Evolutionary conservation across 2,888 invertebrate genomes (phyloP), one percentile per base, ranked within the genome.

Genomic region (Kuschelorhynchus macadamiae): DNA sequence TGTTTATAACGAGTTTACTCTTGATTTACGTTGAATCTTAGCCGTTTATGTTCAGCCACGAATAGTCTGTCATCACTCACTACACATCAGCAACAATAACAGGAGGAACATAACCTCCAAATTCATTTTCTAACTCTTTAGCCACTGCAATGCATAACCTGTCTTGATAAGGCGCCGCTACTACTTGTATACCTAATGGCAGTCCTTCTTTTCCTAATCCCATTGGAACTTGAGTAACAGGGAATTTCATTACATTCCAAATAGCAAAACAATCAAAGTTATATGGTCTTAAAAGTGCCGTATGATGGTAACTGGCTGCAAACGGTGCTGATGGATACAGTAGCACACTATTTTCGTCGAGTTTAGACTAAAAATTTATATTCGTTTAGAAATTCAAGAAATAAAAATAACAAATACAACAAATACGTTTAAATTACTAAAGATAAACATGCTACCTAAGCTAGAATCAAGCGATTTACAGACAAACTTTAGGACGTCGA

Each of bases 231-330:
- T 95, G 94, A 0, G 93, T 95, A 0, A 88, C 90, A 0, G 97
- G 97, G 49, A 96, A 85, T 47, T 91, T 90, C 16, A 97, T 83
- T 8, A 91, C 92, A 84, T 96, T 97, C 83, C 96, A 92, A 57
- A 97, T 85, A 16, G 90, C 91, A 84, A 93, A 95, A 83, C 95
- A 95, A 49, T 89, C 88, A 81, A 95, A 95, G 85, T 96, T 95
- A 83, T 88, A 92, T 0, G 94, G 91, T 56, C 92, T 89, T 8
- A 94, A 81, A 71, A 92, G 87, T 16, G 92, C 87, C 60, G 92
- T 89, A 81, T 92, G 91, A 85, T 97, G 96, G 81, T 92, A 92
- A 12, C 92, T 91, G 0, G 97, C 94, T 1, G 91, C 87, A 66
- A 87, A 87, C 0, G 96, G 94, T 67, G 91, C 91, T 4, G 92